Evolutionary conservation across 2,888 invertebrate species (phyloP), one percentile per base, ranked within the genome.

Genomic region (Yponomeuta plumbellus): DNA sequence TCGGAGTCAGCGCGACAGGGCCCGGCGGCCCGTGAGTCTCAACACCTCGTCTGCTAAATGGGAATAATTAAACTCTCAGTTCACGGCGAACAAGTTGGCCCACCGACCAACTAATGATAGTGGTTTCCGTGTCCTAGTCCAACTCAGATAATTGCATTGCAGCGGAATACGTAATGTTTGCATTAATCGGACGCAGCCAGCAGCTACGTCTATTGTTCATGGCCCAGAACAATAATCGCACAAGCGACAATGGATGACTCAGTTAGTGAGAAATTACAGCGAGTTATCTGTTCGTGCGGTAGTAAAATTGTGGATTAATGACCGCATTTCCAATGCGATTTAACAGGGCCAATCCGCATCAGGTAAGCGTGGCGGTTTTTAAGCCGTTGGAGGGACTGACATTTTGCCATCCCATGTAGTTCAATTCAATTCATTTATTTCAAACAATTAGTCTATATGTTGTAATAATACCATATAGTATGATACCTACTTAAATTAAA

Each of bases 181-280:
- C 23, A 34, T 62, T 62, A 62, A 62, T 62, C 20, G 39, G 61
- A 62, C n/a, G n/a, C 62, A 62, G 11, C 59, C 21, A 52, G 17
- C 13, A 3, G 44, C 44, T 13, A 52, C 44, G 22, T 20, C 59
- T 13, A 59, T 59, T 59, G 59, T 59, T 59, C 22, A 11, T 23
- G 44, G 21, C 11, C 13, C 59, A 59, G 59, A 59, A 59, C 59
- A 59, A 59, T 59, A 59, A 21, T 52, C 44, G 44, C 44, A 52
- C 4, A 52, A 52, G 17, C 44, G 44, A 52, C 44, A 52, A 52
- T 52, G 17, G 44, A 52, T 52, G 44, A 52, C 44, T 52, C 44
- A 52, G 44, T 52, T 17, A 17, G 44, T 17, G 17, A 52, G 44
- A 52, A 52, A 52, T 52, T 52, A 52, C 44, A 52, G 17, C 44